A percentile compares a stretch with the other conserved stretches of the same genome.
These are phyloP conservation scores for Phataginus tricuspis DNA, from an alignment of 2,797 vertebrate species.

Conservation along the genomic window DNA sequence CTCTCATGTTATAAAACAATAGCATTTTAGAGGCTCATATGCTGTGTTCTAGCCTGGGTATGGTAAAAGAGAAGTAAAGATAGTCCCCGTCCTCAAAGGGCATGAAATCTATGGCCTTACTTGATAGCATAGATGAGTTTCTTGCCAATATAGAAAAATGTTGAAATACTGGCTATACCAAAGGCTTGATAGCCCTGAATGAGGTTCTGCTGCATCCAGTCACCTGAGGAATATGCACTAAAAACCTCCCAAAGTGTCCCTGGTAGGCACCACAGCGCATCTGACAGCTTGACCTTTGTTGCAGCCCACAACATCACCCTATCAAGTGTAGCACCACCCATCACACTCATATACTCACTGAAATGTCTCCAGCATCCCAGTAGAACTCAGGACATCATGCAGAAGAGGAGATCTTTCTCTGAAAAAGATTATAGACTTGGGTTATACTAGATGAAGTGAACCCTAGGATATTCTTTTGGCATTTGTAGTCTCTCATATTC, in stretches of 20 bases:
- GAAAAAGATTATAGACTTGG: neutral
- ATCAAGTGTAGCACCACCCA: neutral
- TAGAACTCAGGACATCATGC: neutral
- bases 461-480: slow-evolving; percentile 57
- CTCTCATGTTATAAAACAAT: neutral
- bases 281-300: neutral
- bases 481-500: slow-evolving; percentile 48
- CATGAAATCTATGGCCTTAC: neutral
- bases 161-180: neutral
- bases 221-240: neutral
- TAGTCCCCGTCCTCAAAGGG: neutral
- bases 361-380: neutral
- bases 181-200: neutral
- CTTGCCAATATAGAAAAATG: neutral
- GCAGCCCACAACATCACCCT: neutral
- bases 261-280: neutral
- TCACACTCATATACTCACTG: too few relatives aligned
- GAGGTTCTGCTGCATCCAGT: neutral
- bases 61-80: neutral
- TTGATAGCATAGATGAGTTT: slow-evolving; percentile 8
- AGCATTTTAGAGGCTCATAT: neutral
- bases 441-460: neutral
- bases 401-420: neutral
- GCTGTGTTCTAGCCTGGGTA: neutral
- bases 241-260: neutral